Evolutionary conservation across 2,113 vertebrate species (phyloP), one percentile per base, ranked within the genome.

Genomic region (Delphinapterus leucas): DNA sequence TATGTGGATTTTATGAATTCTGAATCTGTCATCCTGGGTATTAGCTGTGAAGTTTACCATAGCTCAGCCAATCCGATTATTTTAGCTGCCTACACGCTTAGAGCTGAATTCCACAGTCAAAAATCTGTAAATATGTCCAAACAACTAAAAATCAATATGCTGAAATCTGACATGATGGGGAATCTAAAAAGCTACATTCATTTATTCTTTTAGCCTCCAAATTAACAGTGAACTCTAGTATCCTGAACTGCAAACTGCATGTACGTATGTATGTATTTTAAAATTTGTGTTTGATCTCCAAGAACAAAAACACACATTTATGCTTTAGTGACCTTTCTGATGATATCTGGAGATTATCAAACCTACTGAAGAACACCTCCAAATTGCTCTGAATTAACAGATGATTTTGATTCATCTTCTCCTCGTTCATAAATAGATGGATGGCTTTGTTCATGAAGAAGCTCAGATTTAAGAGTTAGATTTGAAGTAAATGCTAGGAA

Each of bases 391-490:
- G 33, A 93, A 65, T 83, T 90, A 15, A 5, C 83, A 31, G 28
- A 74, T 33, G n/a, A 33, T 53, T 83, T 82, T 53, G 33, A 95
- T 60, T 90, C 33, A 58, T 31, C 14, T 68, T 60, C 60, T 55
- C 31, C 10, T 18, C 20, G 17, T 38, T 68, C 20, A 63, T 49
- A 83, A 71, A 74, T 17, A 26, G 12, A 44, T 49, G 21, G 26
- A 6, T 41, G 63, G 4, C 41, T 95, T 80, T 68, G n/a, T 70
- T 87, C 36, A 26, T 47, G 14, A 88, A 47, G 47, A 68, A 73
- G 25, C 63, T 96, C 15, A 85, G 47, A 76, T 80, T 79, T 80
- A 84, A 90, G 80, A 79, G 63, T 88, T 47, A 95, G 77, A 81
- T 90, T 36, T 77, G 44, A 89, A 82, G 10, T 63, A 25, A 74